Evolutionary conservation across 2,888 invertebrate genomes (phyloP).

Genomic region (Periphyllus acericola): DNA sequence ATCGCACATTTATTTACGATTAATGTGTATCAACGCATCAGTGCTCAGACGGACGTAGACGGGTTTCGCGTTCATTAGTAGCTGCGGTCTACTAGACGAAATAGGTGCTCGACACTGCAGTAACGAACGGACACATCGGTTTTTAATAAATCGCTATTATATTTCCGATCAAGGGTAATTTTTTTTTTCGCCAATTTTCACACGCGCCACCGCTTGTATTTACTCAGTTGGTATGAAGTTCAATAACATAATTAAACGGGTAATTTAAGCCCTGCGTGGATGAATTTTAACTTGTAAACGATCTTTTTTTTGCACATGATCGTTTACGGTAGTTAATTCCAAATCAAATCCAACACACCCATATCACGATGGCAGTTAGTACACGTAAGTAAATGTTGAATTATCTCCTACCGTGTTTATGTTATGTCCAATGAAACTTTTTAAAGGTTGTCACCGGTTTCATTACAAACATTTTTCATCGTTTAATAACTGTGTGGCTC

Average conservation of each 20-base stretch:
- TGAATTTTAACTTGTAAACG: not conserved
- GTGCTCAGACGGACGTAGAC: not conserved
- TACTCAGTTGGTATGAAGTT: not conserved
- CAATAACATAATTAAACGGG: not conserved
- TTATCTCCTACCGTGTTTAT: not conserved
- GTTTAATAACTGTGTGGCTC: too few relatives aligned
- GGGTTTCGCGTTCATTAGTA: not conserved
- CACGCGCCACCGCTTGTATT: not conserved
- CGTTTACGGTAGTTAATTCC: not conserved
- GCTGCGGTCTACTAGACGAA: not conserved
- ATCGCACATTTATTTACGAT: not conserved
- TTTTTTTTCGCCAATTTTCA: not conserved
- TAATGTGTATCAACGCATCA: not conserved
- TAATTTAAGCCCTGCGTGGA: not conserved
- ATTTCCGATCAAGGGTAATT: not conserved
- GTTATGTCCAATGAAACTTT: not conserved
- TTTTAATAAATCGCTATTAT: not conserved
- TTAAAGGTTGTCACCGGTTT: not conserved
- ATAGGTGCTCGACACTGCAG: not conserved
- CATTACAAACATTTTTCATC: not conserved
- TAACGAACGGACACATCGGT: not conserved
- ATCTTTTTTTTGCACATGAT: not conserved
- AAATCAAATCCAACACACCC: not conserved
- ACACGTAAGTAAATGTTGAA: not conserved
- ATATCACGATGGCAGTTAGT: not conserved